Percentiles rank a stretch among this genome's conserved stretches.
Conservation (phyloP, 1,140 invertebrate species). For the Euwallacea fornicatus region DNA sequence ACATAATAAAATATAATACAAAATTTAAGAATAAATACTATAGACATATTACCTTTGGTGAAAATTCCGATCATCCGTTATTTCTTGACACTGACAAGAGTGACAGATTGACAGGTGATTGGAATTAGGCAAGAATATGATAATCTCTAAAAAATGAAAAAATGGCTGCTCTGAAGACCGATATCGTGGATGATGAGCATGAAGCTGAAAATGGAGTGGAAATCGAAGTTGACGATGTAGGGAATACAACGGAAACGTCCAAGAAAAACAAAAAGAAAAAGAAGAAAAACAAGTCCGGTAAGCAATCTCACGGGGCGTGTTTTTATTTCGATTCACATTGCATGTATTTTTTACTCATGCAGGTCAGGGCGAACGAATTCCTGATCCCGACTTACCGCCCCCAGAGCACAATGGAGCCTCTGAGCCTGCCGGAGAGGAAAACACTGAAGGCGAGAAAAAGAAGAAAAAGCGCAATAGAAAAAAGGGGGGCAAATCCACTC, state of each 20-base stretch:
- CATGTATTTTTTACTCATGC: slow-evolving; percentile 15
- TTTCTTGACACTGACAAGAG: too few relatives aligned
- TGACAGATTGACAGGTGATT: too few relatives aligned
- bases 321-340: slow-evolving; percentile 8
- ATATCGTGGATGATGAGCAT: slow-evolving; percentile 47
- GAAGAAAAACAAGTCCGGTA: slow-evolving; percentile 57
- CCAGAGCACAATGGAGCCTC: slow-evolving; percentile 34
- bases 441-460: slow-evolving; percentile 59
- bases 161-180: slow-evolving; percentile 53
- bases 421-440: slow-evolving; percentile 51
- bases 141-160: slow-evolving; percentile 7
- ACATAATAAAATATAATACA: too few relatives aligned
- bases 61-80: too few relatives aligned
- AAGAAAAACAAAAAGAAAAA: slow-evolving; percentile 68
- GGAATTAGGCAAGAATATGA: too few relatives aligned
- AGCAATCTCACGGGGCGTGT: neutral
- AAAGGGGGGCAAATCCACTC: slow-evolving; percentile 57
- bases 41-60: too few relatives aligned
- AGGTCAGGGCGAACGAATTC: slow-evolving; percentile 40
- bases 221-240: slow-evolving; percentile 47
- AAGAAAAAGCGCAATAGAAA: slow-evolving; percentile 61
- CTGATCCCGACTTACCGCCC: slow-evolving; percentile 31
- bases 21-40: too few relatives aligned
- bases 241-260: slow-evolving; percentile 54
- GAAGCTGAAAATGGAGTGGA: slow-evolving; percentile 48